A percentile compares a stretch with the other conserved stretches of the same genome.
These are phyloP conservation scores for Nephrotoma appendiculata DNA, from an alignment of 2,888 invertebrate species.

Conservation along the genomic window DNA sequence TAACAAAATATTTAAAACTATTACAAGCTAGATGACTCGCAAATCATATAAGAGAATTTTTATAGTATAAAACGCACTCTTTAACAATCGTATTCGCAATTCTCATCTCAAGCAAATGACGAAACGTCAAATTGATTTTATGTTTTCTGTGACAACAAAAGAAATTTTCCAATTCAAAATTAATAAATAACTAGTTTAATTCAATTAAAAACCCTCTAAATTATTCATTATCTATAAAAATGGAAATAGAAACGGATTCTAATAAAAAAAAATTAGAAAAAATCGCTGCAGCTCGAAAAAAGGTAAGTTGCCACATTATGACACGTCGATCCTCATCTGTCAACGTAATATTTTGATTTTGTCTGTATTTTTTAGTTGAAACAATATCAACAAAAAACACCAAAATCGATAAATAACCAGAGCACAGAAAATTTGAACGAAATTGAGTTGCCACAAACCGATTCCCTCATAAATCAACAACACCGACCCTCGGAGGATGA, in stretches of 20 bases:
- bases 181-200: not conserved
- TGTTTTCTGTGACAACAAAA: not conserved
- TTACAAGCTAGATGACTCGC: not conserved
- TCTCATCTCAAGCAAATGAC: not conserved
- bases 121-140: not conserved
- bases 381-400: constrained; percentile 3
- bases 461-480: not conserved
- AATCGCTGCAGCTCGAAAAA: not conserved
- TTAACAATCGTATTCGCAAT: not conserved
- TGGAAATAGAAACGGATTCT: not conserved
- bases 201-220: not conserved
- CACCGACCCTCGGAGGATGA: not conserved
- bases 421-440: not conserved
- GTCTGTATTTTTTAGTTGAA: not conserved
- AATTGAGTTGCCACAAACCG: not conserved
- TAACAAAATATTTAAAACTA: not conserved
- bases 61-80: not conserved
- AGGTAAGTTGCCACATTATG: not conserved
- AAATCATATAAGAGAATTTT: not conserved
- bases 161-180: not conserved
- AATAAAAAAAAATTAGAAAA: not conserved
- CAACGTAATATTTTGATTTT: not conserved
- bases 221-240: not conserved
- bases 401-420: not conserved
- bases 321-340: constrained; percentile 1